Percentiles rank a stretch among this genome's conserved stretches.
Evolutionary conservation across 2,113 vertebrate genomes (phyloP).

Genomic region (Pavo muticus): DNA sequence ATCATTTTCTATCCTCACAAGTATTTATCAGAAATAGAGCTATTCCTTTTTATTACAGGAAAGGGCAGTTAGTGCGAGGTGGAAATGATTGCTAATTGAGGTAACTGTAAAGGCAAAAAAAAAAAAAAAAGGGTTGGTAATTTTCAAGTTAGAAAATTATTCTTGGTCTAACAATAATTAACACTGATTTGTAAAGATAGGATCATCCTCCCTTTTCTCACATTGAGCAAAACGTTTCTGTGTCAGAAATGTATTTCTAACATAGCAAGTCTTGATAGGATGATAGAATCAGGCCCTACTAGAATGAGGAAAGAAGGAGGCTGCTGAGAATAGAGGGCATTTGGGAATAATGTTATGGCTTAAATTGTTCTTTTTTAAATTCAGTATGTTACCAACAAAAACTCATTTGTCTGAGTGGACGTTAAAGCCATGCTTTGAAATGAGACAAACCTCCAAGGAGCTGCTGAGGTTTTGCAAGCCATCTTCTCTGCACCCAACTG

Average conservation of each 20-base stretch:
- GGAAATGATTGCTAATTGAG: background rate
- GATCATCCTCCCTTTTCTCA: background rate
- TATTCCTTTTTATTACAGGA: background rate
- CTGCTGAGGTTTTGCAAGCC: accelerated
- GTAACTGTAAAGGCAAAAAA: background rate
- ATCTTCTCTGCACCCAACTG: background rate
- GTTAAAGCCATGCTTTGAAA: background rate
- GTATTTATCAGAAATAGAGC: background rate
- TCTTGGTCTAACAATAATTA: background rate
- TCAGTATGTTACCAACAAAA: background rate
- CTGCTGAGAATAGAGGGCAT: background rate
- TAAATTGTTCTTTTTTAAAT: background rate
- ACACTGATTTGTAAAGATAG: background rate
- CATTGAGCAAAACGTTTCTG: background rate
- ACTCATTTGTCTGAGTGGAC: background rate
- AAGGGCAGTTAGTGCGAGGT: background rate
- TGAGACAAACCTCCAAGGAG: background rate
- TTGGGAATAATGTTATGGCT: background rate
- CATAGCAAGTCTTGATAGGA: background rate
- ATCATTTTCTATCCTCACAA: background rate
- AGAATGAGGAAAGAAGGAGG: background rate
- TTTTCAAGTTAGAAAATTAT: background rate
- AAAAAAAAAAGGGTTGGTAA: background rate
- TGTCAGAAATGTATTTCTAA: background rate
- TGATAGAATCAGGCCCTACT: background rate